Evolutionary conservation across 2,797 vertebrate species (phyloP), one percentile per base, ranked within the genome.

Genomic region (Typhlichthys eigenmanni): DNA sequence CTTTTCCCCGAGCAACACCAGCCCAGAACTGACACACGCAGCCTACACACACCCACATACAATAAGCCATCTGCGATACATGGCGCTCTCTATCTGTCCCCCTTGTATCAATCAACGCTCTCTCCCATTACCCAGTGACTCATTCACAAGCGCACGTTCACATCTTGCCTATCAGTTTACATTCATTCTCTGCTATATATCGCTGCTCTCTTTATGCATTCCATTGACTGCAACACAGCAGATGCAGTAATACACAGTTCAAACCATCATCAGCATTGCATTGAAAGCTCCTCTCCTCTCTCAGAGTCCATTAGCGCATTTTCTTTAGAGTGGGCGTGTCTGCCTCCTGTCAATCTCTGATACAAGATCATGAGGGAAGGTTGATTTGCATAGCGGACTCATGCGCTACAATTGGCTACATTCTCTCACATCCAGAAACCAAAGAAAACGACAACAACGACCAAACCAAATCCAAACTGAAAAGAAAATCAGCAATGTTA

Each of bases 381-480:
- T 89, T 88, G 87, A 85, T 89, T 93, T 93, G 92, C 92, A 93
- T 92, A 92, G 91, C 89, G 87, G 90, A 91, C 91, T 92, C 90
- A 87, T 91, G 89, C 91, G 87, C 88, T 91, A 92, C 87, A 92
- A 83, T 89, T 90, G 87, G 91, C 92, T 92, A 92, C 91, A 92
- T 92, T 92, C 92, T 91, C 85, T 81, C 82, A 87, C 83, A 90
- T 86, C 84, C 87, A 88, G 75, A 89, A 86, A 64, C 69, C 67
- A 79, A 62, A 34, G 24, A 55, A 54, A 56, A 68, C 43, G 49
- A 77, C 71, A 76, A 19, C 56, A 70, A n/a, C 62, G 78, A 53
- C 13, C 5, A 3, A 62, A 47, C 19, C 14, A 58, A 87, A 85
- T 51, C 68, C 70, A 86, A 81, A 77, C 59, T 66, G 60, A 75